Percentiles rank a stretch among this genome's conserved stretches.
Conservation (phyloP, 2,888 invertebrate genomes). For the Pheosia tremula region DNA sequence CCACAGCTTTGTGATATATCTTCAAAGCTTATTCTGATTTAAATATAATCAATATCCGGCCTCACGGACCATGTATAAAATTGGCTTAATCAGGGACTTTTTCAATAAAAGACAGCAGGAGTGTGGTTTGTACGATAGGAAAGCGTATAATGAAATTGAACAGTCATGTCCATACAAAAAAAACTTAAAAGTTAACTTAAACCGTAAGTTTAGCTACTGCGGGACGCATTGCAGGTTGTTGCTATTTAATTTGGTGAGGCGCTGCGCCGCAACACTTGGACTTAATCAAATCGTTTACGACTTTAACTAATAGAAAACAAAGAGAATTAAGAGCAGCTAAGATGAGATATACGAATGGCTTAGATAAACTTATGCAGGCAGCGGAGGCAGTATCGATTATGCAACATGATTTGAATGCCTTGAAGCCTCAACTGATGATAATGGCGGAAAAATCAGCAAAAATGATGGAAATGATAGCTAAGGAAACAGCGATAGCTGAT, state of each 20-base stretch:
- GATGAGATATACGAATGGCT: conserved; percentile 90
- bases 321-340: conserved; percentile 89
- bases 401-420: conserved; percentile 89
- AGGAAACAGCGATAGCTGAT: conserved; percentile 90
- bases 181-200: too few relatives aligned
- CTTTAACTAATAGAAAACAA: conserved; percentile 89
- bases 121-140: too few relatives aligned
- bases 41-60: too few relatives aligned
- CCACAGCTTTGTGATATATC: neutral
- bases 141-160: too few relatives aligned
- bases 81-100: too few relatives aligned
- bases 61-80: too few relatives aligned
- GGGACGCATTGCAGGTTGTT: too few relatives aligned
- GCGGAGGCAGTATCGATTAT: conserved; percentile 90
- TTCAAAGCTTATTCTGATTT: too few relatives aligned
- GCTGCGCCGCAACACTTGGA: conserved; percentile 74
- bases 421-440: conserved; percentile 89
- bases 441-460: conserved; percentile 89
- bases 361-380: conserved; percentile 91
- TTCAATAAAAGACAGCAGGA: too few relatives aligned
- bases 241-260: too few relatives aligned
- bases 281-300: conserved; percentile 90
- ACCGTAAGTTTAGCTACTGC: too few relatives aligned
- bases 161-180: too few relatives aligned
- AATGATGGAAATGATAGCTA: conserved; percentile 91